A percentile compares a stretch with the other conserved stretches of the same genome.
phyloP scores from a whole-genome alignment of 2,113 vertebrate genomes.

The Cephalopholis sonnerati region DNA sequence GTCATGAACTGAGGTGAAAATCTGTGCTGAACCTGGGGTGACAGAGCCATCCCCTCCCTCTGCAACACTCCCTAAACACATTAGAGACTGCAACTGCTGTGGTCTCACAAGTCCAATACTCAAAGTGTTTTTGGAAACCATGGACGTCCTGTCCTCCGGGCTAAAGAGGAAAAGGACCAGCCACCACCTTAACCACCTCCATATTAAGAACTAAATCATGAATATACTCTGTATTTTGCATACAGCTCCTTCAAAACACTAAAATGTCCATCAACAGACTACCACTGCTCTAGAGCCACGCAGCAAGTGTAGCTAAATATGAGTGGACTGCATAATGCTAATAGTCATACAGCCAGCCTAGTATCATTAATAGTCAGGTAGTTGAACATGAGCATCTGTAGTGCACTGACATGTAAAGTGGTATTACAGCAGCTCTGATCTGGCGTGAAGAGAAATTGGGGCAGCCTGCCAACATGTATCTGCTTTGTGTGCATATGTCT shows the following conservation, averaged over 20 bases:
- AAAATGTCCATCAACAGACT: background rate
- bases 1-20: no score
- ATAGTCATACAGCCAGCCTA: background rate
- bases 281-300: background rate
- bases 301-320: background rate
- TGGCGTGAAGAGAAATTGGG: constrained; percentile 23
- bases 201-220: no score
- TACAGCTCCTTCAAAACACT: background rate
- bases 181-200: no score
- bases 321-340: background rate
- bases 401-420: constrained; percentile 31
- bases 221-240: no score
- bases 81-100: no score
- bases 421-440: constrained; percentile 11
- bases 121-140: no score
- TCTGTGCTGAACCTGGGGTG: no score
- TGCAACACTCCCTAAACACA: no score
- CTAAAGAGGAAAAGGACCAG: no score
- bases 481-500: constrained; percentile 50
- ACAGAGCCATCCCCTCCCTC: no score
- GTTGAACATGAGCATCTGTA: constrained; percentile 9
- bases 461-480: constrained; percentile 40
- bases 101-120: no score
- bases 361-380: background rate
- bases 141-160: no score